Evolutionary conservation across 2,113 vertebrate species (phyloP), one percentile per base, ranked within the genome.

Genomic region (Rattus rattus): DNA sequence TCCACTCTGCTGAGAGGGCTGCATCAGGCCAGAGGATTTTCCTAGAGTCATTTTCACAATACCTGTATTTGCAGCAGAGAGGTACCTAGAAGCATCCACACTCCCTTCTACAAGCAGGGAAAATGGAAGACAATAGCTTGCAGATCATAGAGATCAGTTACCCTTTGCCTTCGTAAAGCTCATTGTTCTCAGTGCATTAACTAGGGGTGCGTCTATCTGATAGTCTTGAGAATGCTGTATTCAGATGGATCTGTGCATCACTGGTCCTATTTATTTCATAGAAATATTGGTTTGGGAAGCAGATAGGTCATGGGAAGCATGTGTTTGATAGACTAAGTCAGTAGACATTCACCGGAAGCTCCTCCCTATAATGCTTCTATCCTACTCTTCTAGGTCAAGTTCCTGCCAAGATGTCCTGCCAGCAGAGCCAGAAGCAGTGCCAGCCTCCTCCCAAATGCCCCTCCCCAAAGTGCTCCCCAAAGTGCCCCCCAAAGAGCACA

Each of bases 341-440:
- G 28, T 9, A 76, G 52, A 63, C 17, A 13, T 3, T 49, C 77
- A 36, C 43, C 4, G 3, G 54, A 39, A 43, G 17, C 3, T 22
- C 86, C 54, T 61, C 17, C 52, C 43, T 63, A 26, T 7, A n/a
- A 39, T 52, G 5, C 79, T 33, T 54, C 36, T 77, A 10, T 54
- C 12, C 0, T 73, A 39, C 36, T 22, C 17, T 39, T 28, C 72
- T 22, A 73, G 72, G 72, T 39, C 72, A 39, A 22, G 54, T 33
- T 85, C 43, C 67, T 8, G 4, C 9, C 1, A 0, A 43, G 63
- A 96, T 96, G 93, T 95, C 85, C 84, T 94, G 59, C 77, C 94
- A 87, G 79, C 90, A 93, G 70, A 93, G 47, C 72, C 94, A 93
- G 72, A 92, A 91, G 72, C 87, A 92, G 67, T 76, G 88, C 88